Evolutionary conservation across 2,797 vertebrate species (phyloP).

Genomic region (Lerista edwardsae): DNA sequence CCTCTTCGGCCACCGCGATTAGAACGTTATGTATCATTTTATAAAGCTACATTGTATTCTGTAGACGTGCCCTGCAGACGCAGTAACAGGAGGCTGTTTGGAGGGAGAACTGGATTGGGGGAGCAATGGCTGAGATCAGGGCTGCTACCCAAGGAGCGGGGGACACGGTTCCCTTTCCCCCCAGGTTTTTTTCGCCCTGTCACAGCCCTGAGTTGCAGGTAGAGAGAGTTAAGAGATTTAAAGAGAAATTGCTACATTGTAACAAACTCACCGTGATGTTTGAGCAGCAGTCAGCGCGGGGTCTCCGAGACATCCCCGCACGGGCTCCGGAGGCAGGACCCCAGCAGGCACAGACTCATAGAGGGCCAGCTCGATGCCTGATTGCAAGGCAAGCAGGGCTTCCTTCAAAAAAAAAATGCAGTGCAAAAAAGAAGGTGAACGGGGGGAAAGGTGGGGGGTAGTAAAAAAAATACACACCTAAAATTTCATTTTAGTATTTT

Average conservation of each 20-base stretch:
- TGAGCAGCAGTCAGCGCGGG: conserved; percentile 97
- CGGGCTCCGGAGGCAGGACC: conserved; percentile 94
- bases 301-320: conserved; percentile 97
- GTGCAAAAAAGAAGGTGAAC: neutral
- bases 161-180: conserved; percentile 51
- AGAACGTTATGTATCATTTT: conserved; percentile 15
- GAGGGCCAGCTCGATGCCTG: conserved; percentile 72
- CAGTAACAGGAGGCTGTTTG: conserved; percentile 29
- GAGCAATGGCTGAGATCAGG: conserved; percentile 12
- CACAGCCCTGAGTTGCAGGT: conserved; percentile 79
- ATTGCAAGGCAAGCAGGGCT: conserved; percentile 54
- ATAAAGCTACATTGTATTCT: conserved; percentile 45
- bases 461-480: too few relatives aligned
- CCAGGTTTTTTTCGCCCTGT: conserved; percentile 71
- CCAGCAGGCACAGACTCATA: conserved; percentile 74
- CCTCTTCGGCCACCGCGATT: neutral
- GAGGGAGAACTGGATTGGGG: conserved; percentile 7
- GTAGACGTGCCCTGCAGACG: conserved; percentile 53
- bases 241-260: conserved; percentile 93
- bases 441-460: fast-evolving
- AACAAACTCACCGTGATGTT: conserved; percentile 99
- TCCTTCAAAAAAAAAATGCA: neutral
- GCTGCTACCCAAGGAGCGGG: conserved; percentile 36
- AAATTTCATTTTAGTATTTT: neutral
- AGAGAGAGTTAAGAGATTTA: conserved; percentile 87